Evolutionary conservation across 2,113 vertebrate genomes (phyloP), one percentile per base, ranked within the genome.

Genomic region (Gasterosteus aculeatus): DNA sequence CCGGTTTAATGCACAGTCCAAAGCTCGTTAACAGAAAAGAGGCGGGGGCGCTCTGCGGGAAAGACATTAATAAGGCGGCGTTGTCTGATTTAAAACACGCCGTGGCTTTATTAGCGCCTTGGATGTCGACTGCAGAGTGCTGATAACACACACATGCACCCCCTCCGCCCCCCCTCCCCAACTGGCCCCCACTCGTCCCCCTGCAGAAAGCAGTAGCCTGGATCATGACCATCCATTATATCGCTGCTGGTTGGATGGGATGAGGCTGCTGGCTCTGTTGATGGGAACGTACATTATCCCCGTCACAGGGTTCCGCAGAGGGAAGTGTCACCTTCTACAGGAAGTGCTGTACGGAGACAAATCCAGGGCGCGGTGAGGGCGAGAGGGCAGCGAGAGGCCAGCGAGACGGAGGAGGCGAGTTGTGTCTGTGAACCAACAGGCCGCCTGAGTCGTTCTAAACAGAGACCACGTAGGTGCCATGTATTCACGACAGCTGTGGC

Each of bases 121-220:
- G 53, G 77, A 69, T 86, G 83, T 85, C 88, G 88, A 92, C 94
- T 97, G 94, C 87, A 87, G 35, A 56, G 72, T 39, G 72, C 94
- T 93, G 95, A 96, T 97, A 96, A 96, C 92, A 86, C 80, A 89
- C 87, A 75, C 77, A 90, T 88, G 75, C 49, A 75, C 85, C 69
- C 89, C 78, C 79, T 81, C 31, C 41, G 4, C 18, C 26, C 22
- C 6, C 16, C 1, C 10, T 29, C 44, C 7, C 16, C 60, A 26
- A 2, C 33, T 1, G 5, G 3, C 53, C 65, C 39, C 58, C n/a
- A 2, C 57, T 10, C 84, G n/a, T n/a, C 11, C 81, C 33, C 84
- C 82, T 69, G 78, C 80, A 44, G 85, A 66, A 85, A 80, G 70
- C 85, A 1, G 84, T 69, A 76, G 89, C 75, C 81, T 53, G 2